Evolutionary conservation across 2,888 invertebrate genomes (phyloP).

Genomic region (Dusona sp.): DNA sequence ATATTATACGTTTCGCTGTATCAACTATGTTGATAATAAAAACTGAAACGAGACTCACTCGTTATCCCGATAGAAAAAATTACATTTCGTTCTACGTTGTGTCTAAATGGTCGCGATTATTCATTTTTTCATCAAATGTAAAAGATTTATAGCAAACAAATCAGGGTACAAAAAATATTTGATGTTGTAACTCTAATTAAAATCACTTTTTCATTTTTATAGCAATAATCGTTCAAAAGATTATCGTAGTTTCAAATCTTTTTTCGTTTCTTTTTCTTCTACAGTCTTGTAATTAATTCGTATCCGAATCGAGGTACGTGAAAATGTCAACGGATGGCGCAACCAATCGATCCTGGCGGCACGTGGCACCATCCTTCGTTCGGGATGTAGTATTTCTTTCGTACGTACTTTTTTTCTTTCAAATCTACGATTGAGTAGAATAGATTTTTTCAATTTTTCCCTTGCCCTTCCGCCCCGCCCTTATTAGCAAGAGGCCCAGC

Average conservation of each 20-base stretch:
- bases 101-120: neutral
- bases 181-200: neutral
- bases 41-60: conserved; percentile 57
- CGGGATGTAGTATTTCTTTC: neutral
- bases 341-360: neutral
- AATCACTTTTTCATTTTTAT: neutral
- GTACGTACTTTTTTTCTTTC: neutral
- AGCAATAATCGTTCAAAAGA: neutral
- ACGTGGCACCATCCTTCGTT: neutral
- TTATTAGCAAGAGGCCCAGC: neutral
- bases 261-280: neutral
- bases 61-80: conserved; percentile 1
- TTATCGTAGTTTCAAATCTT: neutral
- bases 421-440: neutral
- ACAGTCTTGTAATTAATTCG: no score
- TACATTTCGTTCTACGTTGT: neutral
- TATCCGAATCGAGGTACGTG: no score
- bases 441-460: neutral
- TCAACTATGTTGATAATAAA: conserved; percentile 83
- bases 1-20: conserved; percentile 82
- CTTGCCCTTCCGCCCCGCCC: neutral
- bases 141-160: neutral
- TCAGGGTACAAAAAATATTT: neutral
- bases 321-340: no score
- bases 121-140: neutral